phyloP scores from a whole-genome alignment of 30 jellyfish, hydroid and myxozoan species.

The Turritopsis dohrnii region DNA sequence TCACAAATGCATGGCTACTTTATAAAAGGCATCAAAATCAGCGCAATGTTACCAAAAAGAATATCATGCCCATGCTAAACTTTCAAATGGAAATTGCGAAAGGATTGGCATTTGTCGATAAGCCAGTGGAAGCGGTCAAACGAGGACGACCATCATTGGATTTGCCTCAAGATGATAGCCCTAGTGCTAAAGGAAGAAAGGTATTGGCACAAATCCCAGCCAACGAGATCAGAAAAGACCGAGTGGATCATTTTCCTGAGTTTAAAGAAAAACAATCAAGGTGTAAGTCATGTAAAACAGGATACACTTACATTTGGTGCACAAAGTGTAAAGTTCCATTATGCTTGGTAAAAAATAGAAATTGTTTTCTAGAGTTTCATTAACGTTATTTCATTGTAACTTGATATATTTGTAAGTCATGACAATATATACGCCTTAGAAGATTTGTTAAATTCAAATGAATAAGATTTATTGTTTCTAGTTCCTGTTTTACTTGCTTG shows the following conservation, averaged over 20 bases:
- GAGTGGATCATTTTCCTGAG: slow-evolving; percentile 35
- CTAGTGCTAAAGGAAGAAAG: slow-evolving; percentile 19
- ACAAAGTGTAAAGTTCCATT: no score
- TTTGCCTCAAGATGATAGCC: slow-evolving; percentile 10
- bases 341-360: no score
- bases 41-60: slow-evolving; percentile 1
- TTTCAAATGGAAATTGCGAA: slow-evolving; percentile 20
- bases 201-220: slow-evolving; percentile 11
- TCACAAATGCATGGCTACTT: slow-evolving; percentile 32
- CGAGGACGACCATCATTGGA: slow-evolving; percentile 36
- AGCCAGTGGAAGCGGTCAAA: slow-evolving; percentile 1
- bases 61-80: slow-evolving; percentile 23
- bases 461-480: no score
- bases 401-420: no score
- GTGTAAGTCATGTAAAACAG: slow-evolving; percentile 39
- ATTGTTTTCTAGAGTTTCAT: no score
- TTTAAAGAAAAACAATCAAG: slow-evolving; percentile 15
- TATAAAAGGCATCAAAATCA: slow-evolving; percentile 20
- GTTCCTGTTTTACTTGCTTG: no score
- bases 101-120: slow-evolving; percentile 19
- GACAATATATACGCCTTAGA: no score
- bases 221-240: slow-evolving; percentile 18
- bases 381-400: no score
- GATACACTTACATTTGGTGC: no score
- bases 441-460: no score